Evolutionary conservation across 1,140 invertebrate species (phyloP), one percentile per base, ranked within the genome.

Genomic region (Solen grandis): DNA sequence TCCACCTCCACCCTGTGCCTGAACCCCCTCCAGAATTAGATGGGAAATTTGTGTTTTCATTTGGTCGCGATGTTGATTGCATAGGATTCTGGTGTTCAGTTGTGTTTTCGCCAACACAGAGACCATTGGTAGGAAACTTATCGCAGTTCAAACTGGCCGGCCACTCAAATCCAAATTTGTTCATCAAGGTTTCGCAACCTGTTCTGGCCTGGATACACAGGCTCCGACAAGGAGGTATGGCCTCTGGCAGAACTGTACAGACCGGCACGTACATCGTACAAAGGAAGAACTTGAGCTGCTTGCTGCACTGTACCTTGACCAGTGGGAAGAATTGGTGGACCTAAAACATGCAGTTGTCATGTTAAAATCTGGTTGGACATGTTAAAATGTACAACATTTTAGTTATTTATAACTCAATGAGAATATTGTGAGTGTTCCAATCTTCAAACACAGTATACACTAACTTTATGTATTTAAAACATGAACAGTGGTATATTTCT

Each of bases 201-300:
- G 85, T 85, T 38, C 87, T 79, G 5, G 90, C 90, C 29, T 90
- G 82, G 31, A 87, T 84, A 83, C 91, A 92, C 13, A 92, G 81
- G 22, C 96, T 96, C 46, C 96, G 94, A 90, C 98, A 99, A 0
- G 98, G 98, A 1, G 97, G 97, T 81, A 99, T 95, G 0, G 97
- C 95, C 35, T 98, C 97, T 16, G 68, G 69, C 73, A 99, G 91
- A 65, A 99, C 87, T 4, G 90, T 92, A 84, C 99, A 99, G 0
- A 99, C 96, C 0, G 99, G 99, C 5, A 96, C 96, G 92, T 97
- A 99, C 65, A 99, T 94, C 0, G 97, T 96, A 93, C 99, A 99
- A 25, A 99, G 93, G 91, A 99, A 99, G 81, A 99, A 96, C 90
- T 97, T 96, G 36, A 99, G 93, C 91, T 99, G 96, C 0, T 96